Conservation (phyloP, 2,113 vertebrate species). For the Dolichallabes microphthalmus region DNA sequence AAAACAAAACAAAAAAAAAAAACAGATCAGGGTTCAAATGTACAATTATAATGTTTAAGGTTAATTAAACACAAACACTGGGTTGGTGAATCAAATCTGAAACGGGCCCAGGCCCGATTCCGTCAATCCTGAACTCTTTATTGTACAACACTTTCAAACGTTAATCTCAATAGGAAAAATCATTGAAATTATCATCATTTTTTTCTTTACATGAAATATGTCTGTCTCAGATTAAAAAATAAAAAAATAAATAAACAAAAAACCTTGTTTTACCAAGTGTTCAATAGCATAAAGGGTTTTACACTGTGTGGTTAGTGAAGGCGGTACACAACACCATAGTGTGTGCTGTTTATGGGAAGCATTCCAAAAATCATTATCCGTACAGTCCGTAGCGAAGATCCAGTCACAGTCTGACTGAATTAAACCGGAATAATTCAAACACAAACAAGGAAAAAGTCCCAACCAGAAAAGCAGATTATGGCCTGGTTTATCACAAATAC, state of each 20-base stretch:
- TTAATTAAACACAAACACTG: not conserved
- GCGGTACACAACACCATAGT: too few species aligned
- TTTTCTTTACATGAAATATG: not conserved
- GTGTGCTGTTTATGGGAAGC: not conserved
- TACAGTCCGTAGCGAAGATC: not conserved
- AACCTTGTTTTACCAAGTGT: not conserved
- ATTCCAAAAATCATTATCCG: not conserved
- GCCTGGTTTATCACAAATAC: not conserved
- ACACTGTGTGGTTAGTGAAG: not conserved
- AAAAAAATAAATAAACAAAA: not conserved
- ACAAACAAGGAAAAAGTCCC: not conserved
- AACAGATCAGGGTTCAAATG: not conserved
- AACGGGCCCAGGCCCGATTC: not conserved
- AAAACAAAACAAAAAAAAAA: not conserved
- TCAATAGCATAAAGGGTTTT: not conserved
- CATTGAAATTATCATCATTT: not conserved
- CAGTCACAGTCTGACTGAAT: not conserved
- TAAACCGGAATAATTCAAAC: not conserved
- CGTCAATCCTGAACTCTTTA: not conserved
- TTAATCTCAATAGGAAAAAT: not conserved
- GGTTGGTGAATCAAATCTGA: not conserved
- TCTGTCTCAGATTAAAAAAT: not conserved
- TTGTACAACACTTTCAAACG: not conserved
- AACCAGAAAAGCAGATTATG: not conserved
- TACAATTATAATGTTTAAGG: not conserved